phyloP scores from a whole-genome alignment of 1,140 invertebrate species.

The Odontomachus brunneus region DNA sequence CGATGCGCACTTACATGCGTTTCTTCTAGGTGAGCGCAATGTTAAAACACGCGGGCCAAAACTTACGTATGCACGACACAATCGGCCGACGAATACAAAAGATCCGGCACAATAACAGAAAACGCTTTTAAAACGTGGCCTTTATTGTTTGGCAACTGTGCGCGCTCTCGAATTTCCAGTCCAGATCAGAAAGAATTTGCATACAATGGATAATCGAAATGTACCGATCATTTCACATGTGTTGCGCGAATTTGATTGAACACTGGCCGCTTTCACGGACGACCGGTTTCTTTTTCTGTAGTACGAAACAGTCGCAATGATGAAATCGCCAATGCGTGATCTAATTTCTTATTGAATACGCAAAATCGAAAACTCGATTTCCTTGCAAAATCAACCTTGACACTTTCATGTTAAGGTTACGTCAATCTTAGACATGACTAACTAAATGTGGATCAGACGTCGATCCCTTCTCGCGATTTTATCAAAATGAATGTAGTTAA shows the following conservation, averaged over 20 bases:
- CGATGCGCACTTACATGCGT: no score
- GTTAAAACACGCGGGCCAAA: no score
- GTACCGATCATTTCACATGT: conserved; percentile 23
- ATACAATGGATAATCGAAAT: conserved; percentile 49
- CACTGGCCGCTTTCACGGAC: conserved; percentile 25
- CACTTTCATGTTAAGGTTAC: no score
- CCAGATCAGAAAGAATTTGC: conserved; percentile 13
- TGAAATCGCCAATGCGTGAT: conserved; percentile 27
- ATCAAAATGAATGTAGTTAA: no score
- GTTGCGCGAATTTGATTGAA: background rate
- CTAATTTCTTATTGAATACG: conserved; percentile 20
- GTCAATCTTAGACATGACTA: no score
- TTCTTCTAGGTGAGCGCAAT: no score
- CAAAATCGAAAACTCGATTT: no score
- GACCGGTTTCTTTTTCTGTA: conserved; percentile 38
- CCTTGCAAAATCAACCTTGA: no score
- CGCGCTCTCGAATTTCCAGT: conserved; percentile 13
- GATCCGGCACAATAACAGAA: conserved; percentile 16
- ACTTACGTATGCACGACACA: no score
- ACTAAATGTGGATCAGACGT: no score
- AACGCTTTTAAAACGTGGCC: background rate
- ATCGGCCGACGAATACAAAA: conserved; percentile 8
- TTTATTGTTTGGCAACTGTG: background rate
- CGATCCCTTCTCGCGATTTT: no score
- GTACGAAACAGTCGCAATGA: conserved; percentile 12